Conservation (phyloP, 2,888 invertebrate species). For the Agrotis segetum region DNA sequence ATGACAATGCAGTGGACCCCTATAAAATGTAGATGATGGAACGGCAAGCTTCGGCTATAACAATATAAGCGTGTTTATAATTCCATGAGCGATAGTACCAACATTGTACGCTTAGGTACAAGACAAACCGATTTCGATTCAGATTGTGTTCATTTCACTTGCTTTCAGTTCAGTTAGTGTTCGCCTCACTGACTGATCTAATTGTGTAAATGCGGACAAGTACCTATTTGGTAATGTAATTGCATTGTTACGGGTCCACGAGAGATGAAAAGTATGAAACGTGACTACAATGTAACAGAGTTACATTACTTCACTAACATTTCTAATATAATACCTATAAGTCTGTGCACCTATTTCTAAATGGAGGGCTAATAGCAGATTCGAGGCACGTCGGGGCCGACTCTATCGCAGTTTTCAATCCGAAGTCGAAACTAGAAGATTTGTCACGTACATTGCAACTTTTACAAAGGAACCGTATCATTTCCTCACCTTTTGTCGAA, state of each 20-base stretch:
- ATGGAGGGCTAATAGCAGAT: constrained; percentile 83
- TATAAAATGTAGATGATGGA: constrained; percentile 59
- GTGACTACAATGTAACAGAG: constrained; percentile 76
- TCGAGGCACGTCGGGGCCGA: constrained; percentile 84
- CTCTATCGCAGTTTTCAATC: constrained; percentile 91
- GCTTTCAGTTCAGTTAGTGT: constrained; percentile 64
- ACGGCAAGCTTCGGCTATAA: constrained; percentile 20
- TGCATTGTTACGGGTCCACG: constrained; percentile 69
- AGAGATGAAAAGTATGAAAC: constrained; percentile 73
- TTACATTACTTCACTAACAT: constrained; percentile 72
- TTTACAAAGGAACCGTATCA: constrained; percentile 86
- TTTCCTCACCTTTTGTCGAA: constrained; percentile 85
- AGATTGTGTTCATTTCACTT: constrained; percentile 68
- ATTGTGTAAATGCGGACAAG: constrained; percentile 70
- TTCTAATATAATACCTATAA: constrained; percentile 81
- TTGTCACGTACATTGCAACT: constrained; percentile 90
- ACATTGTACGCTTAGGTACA: constrained; percentile 28
- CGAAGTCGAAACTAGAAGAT: constrained; percentile 88
- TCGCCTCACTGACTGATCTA: constrained; percentile 66
- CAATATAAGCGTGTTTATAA: constrained; percentile 44
- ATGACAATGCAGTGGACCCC: constrained; percentile 54
- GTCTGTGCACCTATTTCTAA: constrained; percentile 83
- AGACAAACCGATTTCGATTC: constrained; percentile 65
- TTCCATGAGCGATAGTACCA: constrained; percentile 44
- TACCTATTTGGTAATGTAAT: constrained; percentile 65